Evolutionary conservation across 2,113 vertebrate species (phyloP).

Genomic region (Zonotrichia leucophrys): DNA sequence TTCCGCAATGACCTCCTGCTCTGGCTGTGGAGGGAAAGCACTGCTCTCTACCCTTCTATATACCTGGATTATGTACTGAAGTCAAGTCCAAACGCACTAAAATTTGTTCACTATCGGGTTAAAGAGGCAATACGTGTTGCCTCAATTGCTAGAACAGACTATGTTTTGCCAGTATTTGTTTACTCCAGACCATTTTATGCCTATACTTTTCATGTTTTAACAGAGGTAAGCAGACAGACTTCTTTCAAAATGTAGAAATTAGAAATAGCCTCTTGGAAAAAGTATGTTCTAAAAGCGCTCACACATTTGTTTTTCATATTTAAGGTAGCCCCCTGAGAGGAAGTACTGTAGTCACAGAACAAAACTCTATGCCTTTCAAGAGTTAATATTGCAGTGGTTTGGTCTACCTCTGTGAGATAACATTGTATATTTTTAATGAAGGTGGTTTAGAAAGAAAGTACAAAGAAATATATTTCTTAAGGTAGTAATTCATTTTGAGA

Average conservation of each 20-base stretch:
- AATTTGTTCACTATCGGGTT: conserved; percentile 88
- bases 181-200: conserved; percentile 92
- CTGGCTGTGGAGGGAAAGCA: conserved; percentile 90
- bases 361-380: not conserved
- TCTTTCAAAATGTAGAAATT: not conserved
- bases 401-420: not conserved
- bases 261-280: not conserved
- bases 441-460: conserved; percentile 10
- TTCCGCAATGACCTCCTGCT: conserved; percentile 83
- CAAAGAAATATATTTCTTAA: not conserved
- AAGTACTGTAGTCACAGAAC: not conserved
- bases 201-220: conserved; percentile 83
- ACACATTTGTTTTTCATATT: not conserved
- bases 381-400: not conserved
- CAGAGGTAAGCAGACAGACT: conserved; percentile 78
- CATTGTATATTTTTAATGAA: not conserved
- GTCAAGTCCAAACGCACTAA: conserved; percentile 83
- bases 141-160: conserved; percentile 79
- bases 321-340: not conserved
- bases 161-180: conserved; percentile 85
- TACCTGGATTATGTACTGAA: conserved; percentile 86
- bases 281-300: not conserved
- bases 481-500: not conserved
- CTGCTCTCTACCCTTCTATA: conserved; percentile 87
- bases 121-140: conserved; percentile 89